These are phyloP conservation scores for Cryptus viduatorius DNA, from an alignment of 2,888 invertebrate genomes.

Conservation along the genomic window DNA sequence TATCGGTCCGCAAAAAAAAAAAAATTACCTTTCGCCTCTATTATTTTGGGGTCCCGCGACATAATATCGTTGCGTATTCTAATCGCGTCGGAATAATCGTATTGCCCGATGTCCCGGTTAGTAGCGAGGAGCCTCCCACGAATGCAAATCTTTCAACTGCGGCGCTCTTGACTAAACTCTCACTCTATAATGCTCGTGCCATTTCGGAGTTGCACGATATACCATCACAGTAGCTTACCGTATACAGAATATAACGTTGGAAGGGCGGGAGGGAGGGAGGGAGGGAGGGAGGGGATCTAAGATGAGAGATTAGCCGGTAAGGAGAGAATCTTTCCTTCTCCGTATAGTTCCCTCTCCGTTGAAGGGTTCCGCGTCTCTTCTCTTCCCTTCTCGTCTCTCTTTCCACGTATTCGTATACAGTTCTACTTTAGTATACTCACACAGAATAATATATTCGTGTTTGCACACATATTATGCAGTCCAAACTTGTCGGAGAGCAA, in stretches of 20 bases:
- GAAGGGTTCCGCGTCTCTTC: not conserved
- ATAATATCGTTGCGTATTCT: slow-evolving; percentile 17
- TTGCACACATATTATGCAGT: slow-evolving; percentile 62
- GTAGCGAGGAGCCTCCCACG: slow-evolving; percentile 59
- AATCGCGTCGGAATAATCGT: slow-evolving; percentile 59
- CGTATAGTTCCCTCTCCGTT: not conserved
- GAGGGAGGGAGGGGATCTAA: slow-evolving; percentile 74
- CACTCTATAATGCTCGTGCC: slow-evolving; percentile 13
- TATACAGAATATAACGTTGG: slow-evolving; percentile 50
- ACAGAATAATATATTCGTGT: slow-evolving; percentile 62
- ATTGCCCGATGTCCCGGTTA: slow-evolving; percentile 35
- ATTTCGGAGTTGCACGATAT: not conserved
- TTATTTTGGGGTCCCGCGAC: slow-evolving; percentile 24
- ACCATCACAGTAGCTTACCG: slow-evolving; percentile 7
- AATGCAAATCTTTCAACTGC: slow-evolving; percentile 53
- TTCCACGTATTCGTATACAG: slow-evolving; percentile 45
- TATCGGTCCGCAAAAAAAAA: not conserved
- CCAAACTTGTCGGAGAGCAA: slow-evolving; percentile 27
- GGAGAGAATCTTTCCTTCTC: slow-evolving; percentile 72
- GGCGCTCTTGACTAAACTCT: not conserved
- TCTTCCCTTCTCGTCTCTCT: slow-evolving; percentile 22
- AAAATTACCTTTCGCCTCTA: not conserved
- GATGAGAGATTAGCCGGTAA: slow-evolving; percentile 82
- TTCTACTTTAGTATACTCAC: slow-evolving; percentile 52
- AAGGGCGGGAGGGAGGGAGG: slow-evolving; percentile 41